A percentile compares a stretch with the other conserved stretches of the same genome.
Conservation (phyloP, 2,888 invertebrate species). For the Rambutsinella grinnellia region DNA sequence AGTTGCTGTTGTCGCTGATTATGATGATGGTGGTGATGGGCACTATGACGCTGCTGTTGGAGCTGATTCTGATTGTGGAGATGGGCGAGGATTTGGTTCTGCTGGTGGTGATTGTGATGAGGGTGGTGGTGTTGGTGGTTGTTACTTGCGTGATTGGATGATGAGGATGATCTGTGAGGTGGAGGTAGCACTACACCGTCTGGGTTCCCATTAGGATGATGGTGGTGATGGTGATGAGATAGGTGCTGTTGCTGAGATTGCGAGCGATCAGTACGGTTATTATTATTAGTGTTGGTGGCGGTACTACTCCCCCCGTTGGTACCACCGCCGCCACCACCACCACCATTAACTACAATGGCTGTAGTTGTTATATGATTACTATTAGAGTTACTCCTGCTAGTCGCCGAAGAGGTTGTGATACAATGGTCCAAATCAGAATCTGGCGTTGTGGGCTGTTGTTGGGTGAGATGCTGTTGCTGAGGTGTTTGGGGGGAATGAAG, state of each 20-base stretch:
- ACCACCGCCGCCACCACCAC: constrained; percentile 22
- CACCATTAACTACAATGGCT: constrained; percentile 17
- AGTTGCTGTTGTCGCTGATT: constrained; percentile 40
- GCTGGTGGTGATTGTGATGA: constrained; percentile 17
- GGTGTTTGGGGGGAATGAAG: constrained; percentile 52
- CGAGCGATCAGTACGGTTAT: constrained; percentile 42
- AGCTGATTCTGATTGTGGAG: constrained; percentile 38
- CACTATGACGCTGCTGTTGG: constrained; percentile 18
- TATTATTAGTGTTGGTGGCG: not conserved
- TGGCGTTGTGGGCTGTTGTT: constrained; percentile 12
- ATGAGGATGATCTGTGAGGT: constrained; percentile 30
- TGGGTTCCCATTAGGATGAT: constrained; percentile 11
- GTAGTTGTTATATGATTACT: constrained; percentile 1
- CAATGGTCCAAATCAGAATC: constrained; percentile 55
- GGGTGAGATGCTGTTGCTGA: constrained; percentile 35
- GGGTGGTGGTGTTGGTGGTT: constrained; percentile 19
- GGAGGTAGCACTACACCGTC: constrained; percentile 21
- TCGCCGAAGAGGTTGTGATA: constrained; percentile 37
- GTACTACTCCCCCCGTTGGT: constrained; percentile 1
- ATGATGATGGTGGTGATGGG: constrained; percentile 31
- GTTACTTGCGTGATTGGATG: constrained; percentile 16
- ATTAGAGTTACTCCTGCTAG: constrained; percentile 9
- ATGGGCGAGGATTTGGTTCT: constrained; percentile 28
- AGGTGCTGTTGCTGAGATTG: constrained; percentile 36
- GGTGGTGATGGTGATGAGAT: constrained; percentile 23